Percentiles rank a stretch among this genome's conserved stretches.
phyloP scores from a whole-genome alignment of 2,797 vertebrate genomes.

The Chanos chanos region DNA sequence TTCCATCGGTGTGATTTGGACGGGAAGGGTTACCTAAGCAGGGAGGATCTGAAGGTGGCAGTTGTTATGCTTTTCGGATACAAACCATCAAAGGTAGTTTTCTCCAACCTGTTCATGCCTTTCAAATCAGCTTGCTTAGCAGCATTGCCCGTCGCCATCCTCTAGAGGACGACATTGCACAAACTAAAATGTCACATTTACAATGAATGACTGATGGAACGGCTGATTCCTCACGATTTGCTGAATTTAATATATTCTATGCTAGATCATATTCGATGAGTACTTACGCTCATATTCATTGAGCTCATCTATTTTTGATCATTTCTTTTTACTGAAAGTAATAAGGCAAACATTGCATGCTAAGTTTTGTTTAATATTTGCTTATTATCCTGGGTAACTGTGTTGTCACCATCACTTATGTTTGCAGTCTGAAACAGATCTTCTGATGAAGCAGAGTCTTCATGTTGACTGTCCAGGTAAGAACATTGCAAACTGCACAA shows the following conservation, averaged over 20 bases:
- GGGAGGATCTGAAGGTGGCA: constrained; percentile 69
- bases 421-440: constrained; percentile 46
- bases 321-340: no score
- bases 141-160: background rate
- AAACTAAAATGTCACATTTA: background rate
- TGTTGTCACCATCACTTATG: no score
- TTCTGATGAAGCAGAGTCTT: constrained; percentile 38
- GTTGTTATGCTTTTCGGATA: constrained; percentile 69
- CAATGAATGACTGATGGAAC: no score
- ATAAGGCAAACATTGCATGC: no score
- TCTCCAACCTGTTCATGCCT: no score
- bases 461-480: constrained; percentile 42
- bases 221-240: no score
- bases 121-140: background rate
- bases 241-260: no score
- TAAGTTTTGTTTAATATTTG: background rate
- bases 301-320: no score
- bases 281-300: no score
- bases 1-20: constrained; percentile 62
- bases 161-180: constrained; percentile 19
- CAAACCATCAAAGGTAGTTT: constrained; percentile 72
- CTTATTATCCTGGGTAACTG: background rate
- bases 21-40: constrained; percentile 62
- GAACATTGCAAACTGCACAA: background rate
- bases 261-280: no score